Base-by-base conservation (phyloP, 2,113 vertebrate species). In the Nestor notabilis region DNA sequence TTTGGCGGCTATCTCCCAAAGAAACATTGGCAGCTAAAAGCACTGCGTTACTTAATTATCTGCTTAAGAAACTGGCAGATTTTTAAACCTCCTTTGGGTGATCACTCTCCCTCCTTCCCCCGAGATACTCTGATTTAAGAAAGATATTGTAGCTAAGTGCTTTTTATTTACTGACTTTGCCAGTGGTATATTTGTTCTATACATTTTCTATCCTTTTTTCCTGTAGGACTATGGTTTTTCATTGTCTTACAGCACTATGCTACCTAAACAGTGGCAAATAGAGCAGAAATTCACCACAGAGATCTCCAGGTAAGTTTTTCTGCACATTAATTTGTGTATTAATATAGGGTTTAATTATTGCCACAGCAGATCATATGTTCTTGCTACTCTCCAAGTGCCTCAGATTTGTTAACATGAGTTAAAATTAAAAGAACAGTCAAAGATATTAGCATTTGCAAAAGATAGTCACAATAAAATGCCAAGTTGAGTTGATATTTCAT, bases 51-150 rank as follows among this genome's bases (percentile, higher is more conserved):
- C 77, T 97, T 89, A 68, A 86, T 63, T 29, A 52, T 43, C 56
- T 77, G 64, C 43, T 16, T 1, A 10, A 68, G 69, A 60, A 91
- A 85, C 14, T 41, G 46, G 27, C 18, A 85, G 70, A 66, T 79
- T 68, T 75, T 75, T 49, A 79, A 93, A 46, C 6, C 15, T 37
- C 9, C 12, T 68, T 66, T 46, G 37, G 41, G 29, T 53, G 31
- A 61, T 18, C 27, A 9, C 15, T 17, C 13, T 5, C 2, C 1
- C 0, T 4, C 15, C 13, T 58, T 58, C 14, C 4, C 13, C 2
- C 29, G 17, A 76, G 83, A 60, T 58, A 44, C 17, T 83, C 56
- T 1, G 12, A 63, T 53, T 74, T 52, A 75, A 76, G 78, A 85
- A 72, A 77, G 43, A 27, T 58, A 80, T 72, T 94, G 71, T 53